These are phyloP conservation scores for Laterallus jamaicensis DNA, from an alignment of 2,113 vertebrate genomes.

Conservation along the genomic window DNA sequence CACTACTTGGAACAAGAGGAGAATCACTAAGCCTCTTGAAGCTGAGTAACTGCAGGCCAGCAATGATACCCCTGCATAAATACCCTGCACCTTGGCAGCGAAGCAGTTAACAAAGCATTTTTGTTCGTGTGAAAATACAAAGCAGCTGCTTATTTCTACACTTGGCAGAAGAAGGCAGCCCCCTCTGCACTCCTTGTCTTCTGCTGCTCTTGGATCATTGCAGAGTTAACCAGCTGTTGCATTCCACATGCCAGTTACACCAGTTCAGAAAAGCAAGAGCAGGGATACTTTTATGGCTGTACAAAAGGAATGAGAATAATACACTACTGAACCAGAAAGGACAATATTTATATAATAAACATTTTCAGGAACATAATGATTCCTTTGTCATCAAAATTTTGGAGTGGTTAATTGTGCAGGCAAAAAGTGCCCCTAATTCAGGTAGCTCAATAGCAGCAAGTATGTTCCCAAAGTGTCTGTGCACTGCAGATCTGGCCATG, in stretches of 20 bases:
- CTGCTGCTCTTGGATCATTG: slow-evolving; percentile 66
- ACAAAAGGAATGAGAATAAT: slow-evolving; percentile 1
- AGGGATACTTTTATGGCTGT: background rate
- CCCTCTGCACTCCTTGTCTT: slow-evolving; percentile 53
- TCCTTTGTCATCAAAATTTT: background rate
- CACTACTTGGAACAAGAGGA: background rate
- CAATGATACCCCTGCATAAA: accelerated
- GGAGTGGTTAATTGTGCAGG: background rate
- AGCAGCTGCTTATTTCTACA: slow-evolving; percentile 70
- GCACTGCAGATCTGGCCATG: background rate
- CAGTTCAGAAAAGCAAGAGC: slow-evolving; percentile 41
- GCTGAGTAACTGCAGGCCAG: accelerated
- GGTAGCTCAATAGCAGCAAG: background rate
- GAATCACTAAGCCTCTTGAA: background rate
- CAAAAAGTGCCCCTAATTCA: background rate
- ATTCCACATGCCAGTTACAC: slow-evolving; percentile 65
- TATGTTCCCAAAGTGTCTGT: background rate
- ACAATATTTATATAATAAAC: slow-evolving; percentile 44
- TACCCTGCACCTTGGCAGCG: background rate
- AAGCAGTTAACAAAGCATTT: slow-evolving; percentile 62
- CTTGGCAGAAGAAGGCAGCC: slow-evolving; percentile 65
- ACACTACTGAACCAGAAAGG: slow-evolving; percentile 37
- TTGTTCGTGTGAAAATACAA: slow-evolving; percentile 37
- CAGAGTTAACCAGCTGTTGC: slow-evolving; percentile 73
- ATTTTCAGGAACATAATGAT: background rate